A percentile compares a stretch with the other conserved stretches of the same genome.
Evolutionary conservation across 2,113 vertebrate species (phyloP).

Genomic region (Varanus komodoensis): DNA sequence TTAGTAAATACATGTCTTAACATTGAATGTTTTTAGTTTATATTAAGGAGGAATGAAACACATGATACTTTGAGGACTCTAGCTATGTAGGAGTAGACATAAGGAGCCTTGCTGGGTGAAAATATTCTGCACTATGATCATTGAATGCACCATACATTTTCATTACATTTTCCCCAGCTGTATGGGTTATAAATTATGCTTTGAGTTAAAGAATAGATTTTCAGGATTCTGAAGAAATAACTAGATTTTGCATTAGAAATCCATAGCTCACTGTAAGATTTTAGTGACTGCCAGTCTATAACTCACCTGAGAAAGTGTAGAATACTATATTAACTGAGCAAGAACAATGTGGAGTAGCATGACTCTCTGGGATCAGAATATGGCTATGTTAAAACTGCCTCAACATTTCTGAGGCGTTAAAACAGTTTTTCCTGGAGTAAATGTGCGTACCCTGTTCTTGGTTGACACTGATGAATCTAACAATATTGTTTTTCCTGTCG

Average conservation of each 20-base stretch:
- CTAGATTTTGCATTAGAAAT: slow-evolving; percentile 6
- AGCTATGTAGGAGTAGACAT: background rate
- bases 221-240: background rate
- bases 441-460: background rate
- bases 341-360: background rate
- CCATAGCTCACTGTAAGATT: background rate
- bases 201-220: background rate
- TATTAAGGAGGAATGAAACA: background rate
- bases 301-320: background rate
- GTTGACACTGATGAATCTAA: background rate
- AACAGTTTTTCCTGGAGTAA: background rate
- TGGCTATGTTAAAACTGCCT: background rate
- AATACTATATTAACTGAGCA: slow-evolving; percentile 10
- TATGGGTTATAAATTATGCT: background rate
- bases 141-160: background rate
- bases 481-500: background rate
- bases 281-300: background rate
- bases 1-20: background rate
- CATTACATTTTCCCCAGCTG: background rate
- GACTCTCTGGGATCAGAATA: slow-evolving; percentile 9
- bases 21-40: background rate
- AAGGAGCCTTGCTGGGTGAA: background rate
- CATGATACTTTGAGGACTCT: no score
- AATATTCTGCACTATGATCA: background rate
- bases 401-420: background rate